Base-by-base conservation (phyloP, 2,797 vertebrate genomes). In the Channa striata region DNA sequence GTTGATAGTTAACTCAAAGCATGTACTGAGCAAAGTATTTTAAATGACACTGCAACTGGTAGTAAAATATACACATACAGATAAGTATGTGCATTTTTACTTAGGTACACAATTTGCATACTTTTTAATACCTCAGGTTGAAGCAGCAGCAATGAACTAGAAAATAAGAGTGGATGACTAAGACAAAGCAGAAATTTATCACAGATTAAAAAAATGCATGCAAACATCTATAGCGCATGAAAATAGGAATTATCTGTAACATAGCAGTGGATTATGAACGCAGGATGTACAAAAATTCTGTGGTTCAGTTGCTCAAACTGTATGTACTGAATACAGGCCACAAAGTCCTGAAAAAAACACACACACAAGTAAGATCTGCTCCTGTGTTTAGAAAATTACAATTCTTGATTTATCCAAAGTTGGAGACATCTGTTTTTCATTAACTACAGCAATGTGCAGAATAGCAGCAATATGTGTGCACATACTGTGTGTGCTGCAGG, bases 261-360 rank as follows among this genome's bases (percentile, higher is more conserved):
- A 48, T 43, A 1, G 9, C 16, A 30, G 25, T 16, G 37, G 40
- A 36, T 42, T 42, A 17, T 62, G 14, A 23, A 7, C 6, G 5
- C 39, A 40, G n/a, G 6, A 34, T 51, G 13, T 21, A 62, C 42
- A 5, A 25, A 4, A 49, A 6, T 34, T 68, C 25, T 69, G 52
- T 36, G 59, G 34, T 71, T 64, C 51, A 52, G 39, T 48, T 7
- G 36, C 40, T 58, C 16, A n/a, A 20, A 37, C 36, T 37, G 8
- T 37, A 9, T 37, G 11, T 37, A 37, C 11, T 9, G 2, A 7
- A 14, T 25, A 49, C 16, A 42, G 39, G 19, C 25, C 52, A 49
- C 60, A 39, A 42, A 36, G 12, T 63, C 67, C 40, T 62, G 67
- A 64, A 50, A 59, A 66, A 53, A n/a, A n/a, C n/a, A n/a, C 11